Evolutionary conservation across 2,888 invertebrate species (phyloP), one percentile per base, ranked within the genome.

Genomic region (Tenthredo distinguenda): DNA sequence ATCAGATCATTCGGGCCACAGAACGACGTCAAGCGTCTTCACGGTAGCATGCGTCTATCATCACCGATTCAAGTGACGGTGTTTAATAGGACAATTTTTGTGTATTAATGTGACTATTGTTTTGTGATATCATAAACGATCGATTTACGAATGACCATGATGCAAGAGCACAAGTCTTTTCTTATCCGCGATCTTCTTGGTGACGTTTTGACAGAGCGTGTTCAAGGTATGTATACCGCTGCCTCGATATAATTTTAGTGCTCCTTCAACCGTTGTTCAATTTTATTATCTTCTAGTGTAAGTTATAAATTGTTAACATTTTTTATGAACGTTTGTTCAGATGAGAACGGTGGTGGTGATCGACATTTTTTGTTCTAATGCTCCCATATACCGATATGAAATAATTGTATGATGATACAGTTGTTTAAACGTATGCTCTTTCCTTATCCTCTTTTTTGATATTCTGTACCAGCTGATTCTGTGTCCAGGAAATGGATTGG

Each of bases 131-230:
- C 50, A 47, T 40, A 43, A 26, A n/a, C n/a, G 68, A 62, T 62
- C 31, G 12, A 50, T 65, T 26, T 12, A 72, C 40, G 84, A 84
- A 72, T 62, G 84, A 84, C 76, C 26, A 92, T 88, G 89, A 94
- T 94, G 94, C 94, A 94, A 89, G 93, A 93, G 87, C 93, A 93
- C 90, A 97, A 97, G 92, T 98, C 98, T 12, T 98, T 98, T 93
- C 94, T 98, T 87, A 98, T 98, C 88, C 96, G 96, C 91, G 98
- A 98, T 93, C 95, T 98, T 74, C 95, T 98, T 84, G 97, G 98
- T 18, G 98, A 98, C 91, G 96, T 97, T 87, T 92, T 97, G 88
- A 93, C 92, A 68, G 92, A 93, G 62, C 90, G 93, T 86, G 94
- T 94, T 88, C 95, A 95, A 90, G 95, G 95, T 95, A 91, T 21